These are phyloP conservation scores for Bombycilla garrulus DNA, from an alignment of 2,113 vertebrate species.

Conservation along the genomic window DNA sequence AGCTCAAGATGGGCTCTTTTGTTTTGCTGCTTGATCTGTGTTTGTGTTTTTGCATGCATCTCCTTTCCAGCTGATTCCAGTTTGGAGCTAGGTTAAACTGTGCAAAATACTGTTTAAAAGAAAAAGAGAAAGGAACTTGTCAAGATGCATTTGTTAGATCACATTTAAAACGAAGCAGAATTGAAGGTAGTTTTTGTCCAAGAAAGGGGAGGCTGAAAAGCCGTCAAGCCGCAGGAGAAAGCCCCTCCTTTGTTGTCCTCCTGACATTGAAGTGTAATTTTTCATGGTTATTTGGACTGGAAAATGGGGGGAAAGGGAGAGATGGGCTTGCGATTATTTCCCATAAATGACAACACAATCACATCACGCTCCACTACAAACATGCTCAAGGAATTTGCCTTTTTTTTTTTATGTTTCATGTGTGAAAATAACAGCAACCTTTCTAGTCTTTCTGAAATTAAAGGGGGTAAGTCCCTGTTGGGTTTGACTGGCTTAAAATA, in stretches of 20 bases:
- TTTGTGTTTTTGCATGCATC: constrained; percentile 53
- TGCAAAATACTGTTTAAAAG: constrained; percentile 71
- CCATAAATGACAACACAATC: constrained; percentile 98
- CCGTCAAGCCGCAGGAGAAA: constrained; percentile 70
- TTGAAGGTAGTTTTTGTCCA: constrained; percentile 76
- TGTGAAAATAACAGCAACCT: constrained; percentile 71
- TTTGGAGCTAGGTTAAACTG: constrained; percentile 73
- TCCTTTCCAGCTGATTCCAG: constrained; percentile 66
- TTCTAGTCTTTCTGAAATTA: constrained; percentile 32
- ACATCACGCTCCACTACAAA: constrained; percentile 94
- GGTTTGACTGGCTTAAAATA: not conserved
- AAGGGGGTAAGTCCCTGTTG: constrained; percentile 9
- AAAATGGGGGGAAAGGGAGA: constrained; percentile 88
- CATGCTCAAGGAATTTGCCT: constrained; percentile 82
- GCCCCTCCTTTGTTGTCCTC: constrained; percentile 84
- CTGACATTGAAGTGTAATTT: constrained; percentile 98
- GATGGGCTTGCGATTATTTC: constrained; percentile 93
- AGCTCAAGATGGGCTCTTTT: constrained; percentile 3
- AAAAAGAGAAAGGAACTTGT: constrained; percentile 72
- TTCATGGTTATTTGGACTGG: constrained; percentile 99
- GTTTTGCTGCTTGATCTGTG: constrained; percentile 3
- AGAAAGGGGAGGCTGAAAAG: constrained; percentile 70
- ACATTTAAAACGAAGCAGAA: constrained; percentile 72
- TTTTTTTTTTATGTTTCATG: constrained; percentile 90
- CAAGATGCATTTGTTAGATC: constrained; percentile 78